These are phyloP conservation scores for Apostichopus japonicus DNA, from an alignment of 35 echinoderm and acorn worm genomes.

Conservation along the genomic window DNA sequence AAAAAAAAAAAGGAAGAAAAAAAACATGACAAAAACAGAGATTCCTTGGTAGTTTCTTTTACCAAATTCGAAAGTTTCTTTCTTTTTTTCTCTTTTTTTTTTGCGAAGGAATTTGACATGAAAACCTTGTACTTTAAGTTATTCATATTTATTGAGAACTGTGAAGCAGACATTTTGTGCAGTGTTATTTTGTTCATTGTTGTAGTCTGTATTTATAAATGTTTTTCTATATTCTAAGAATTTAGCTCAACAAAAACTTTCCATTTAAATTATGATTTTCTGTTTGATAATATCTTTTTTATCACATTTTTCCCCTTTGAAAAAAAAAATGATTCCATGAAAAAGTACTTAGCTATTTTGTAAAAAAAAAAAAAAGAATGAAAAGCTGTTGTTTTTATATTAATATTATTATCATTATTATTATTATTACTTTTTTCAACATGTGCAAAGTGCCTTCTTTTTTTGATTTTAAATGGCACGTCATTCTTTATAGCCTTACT, in stretches of 20 bases:
- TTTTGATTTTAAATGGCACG: background rate
- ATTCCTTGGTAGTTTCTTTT: conserved; percentile 32
- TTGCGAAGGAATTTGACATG: conserved; percentile 58
- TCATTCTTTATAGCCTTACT: conserved; percentile 38
- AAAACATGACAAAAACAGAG: conserved; percentile 22
- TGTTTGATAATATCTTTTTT: conserved; percentile 60
- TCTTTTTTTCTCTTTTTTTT: conserved; percentile 5
- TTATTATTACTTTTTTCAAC: conserved; percentile 7
- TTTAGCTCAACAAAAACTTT: conserved; percentile 62
- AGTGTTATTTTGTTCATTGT: conserved; percentile 52
- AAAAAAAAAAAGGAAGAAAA: conserved; percentile 28
- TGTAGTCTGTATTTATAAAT: conserved; percentile 59
- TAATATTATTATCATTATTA: background rate
- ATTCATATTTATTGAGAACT: conserved; percentile 68
- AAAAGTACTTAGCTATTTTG: conserved; percentile 57
- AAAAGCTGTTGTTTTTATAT: conserved; percentile 35
- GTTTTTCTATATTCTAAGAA: conserved; percentile 63
- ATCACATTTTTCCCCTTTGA: conserved; percentile 45
- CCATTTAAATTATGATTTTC: conserved; percentile 62
- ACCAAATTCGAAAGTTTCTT: background rate
- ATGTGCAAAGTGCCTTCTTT: conserved; percentile 49
- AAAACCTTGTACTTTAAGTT: conserved; percentile 62
- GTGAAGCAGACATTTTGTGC: conserved; percentile 49
- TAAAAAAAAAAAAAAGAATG: conserved; percentile 9
- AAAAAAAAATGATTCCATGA: conserved; percentile 50